Percentiles rank a stretch among this genome's conserved stretches.
phyloP scores from a whole-genome alignment of 2,113 vertebrate species.

The Sander lucioperca region DNA sequence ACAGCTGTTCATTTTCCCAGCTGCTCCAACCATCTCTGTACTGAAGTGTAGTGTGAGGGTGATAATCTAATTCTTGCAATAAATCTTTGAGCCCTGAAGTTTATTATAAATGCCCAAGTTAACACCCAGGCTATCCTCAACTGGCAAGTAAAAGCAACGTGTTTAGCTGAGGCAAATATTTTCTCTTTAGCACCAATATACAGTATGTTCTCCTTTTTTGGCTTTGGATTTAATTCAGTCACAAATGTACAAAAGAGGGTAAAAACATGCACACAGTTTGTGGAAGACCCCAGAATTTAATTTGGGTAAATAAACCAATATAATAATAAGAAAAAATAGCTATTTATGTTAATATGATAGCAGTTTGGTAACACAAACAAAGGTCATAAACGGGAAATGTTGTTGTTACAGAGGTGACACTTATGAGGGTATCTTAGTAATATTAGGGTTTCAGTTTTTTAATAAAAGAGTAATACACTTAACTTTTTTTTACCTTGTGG shows the following conservation, averaged over 20 bases:
- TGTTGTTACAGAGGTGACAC: background rate
- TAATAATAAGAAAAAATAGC: background rate
- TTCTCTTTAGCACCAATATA: background rate
- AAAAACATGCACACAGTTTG: background rate
- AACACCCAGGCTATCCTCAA: background rate
- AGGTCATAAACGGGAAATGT: background rate
- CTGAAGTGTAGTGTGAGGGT: background rate
- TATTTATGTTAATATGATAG: background rate
- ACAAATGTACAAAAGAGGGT: background rate
- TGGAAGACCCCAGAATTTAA: background rate
- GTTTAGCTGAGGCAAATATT: background rate
- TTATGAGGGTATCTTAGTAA: background rate
- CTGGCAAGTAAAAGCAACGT: background rate
- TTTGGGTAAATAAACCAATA: background rate
- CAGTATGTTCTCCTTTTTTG: background rate
- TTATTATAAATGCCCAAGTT: background rate
- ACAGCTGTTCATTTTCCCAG: slow-evolving; percentile 45
- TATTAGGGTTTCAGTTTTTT: background rate
- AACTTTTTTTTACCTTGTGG: background rate
- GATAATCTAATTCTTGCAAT: slow-evolving; percentile 7
- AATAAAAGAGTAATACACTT: background rate
- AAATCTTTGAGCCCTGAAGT: slow-evolving; percentile 19
- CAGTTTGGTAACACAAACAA: background rate
- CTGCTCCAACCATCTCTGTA: background rate
- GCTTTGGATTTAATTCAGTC: background rate